Percentiles rank a stretch among this genome's conserved stretches.
phyloP scores from a whole-genome alignment of 2,888 invertebrate genomes.

The Elysia crispata region DNA sequence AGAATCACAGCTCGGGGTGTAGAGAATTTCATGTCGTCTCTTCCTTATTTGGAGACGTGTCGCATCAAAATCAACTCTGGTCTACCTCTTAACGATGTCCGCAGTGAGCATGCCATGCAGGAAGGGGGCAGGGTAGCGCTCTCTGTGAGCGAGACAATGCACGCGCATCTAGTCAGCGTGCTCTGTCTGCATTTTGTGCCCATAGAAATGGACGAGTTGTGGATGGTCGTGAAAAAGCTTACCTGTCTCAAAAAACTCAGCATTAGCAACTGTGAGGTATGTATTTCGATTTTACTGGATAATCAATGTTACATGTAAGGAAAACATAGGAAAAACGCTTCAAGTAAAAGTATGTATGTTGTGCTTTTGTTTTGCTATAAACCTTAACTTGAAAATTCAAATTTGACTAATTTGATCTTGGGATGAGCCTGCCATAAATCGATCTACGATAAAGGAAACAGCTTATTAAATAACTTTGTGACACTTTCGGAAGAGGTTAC shows the following conservation, averaged over 20 bases:
- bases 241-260: constrained; percentile 62
- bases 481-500: no score
- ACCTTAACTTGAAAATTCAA: background rate
- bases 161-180: constrained; percentile 56
- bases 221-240: constrained; percentile 61
- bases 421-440: no score
- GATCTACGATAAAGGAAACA: no score
- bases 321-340: no score
- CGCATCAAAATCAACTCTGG: constrained; percentile 68
- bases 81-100: constrained; percentile 57
- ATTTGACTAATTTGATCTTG: background rate
- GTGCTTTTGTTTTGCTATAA: no score
- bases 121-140: constrained; percentile 59
- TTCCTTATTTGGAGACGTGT: constrained; percentile 56
- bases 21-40: constrained; percentile 52
- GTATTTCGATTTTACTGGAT: background rate
- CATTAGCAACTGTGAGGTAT: constrained; percentile 69
- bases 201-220: constrained; percentile 66
- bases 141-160: constrained; percentile 51
- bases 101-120: constrained; percentile 63
- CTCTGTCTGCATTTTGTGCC: constrained; percentile 67
- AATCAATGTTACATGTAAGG: no score
- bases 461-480: no score
- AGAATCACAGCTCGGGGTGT: constrained; percentile 60
- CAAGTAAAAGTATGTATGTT: no score